Evolutionary conservation across 1,140 invertebrate species (phyloP).

Genomic region (Cepaea nemoralis): DNA sequence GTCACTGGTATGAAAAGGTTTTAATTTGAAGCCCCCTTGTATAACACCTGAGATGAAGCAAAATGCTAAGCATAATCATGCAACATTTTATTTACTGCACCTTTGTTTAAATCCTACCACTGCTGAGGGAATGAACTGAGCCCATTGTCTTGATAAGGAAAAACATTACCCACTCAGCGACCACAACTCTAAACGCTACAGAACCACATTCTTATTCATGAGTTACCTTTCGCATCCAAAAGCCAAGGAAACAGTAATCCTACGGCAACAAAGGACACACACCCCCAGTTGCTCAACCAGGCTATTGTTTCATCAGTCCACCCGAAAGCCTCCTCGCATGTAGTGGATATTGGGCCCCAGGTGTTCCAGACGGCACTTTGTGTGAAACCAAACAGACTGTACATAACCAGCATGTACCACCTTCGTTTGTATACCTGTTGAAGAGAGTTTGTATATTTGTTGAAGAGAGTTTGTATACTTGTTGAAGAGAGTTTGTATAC

Average conservation of each 20-base stretch:
- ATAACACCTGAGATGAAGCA: not conserved
- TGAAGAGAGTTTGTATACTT: not conserved
- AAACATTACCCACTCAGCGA: too few relatives aligned
- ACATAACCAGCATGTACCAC: slow-evolving; percentile 51
- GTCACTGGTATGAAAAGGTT: too few relatives aligned
- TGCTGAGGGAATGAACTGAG: not conserved
- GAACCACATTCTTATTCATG: not conserved
- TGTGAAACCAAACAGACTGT: slow-evolving; percentile 37
- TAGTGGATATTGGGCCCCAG: slow-evolving; percentile 74
- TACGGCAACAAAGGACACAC: slow-evolving; percentile 72
- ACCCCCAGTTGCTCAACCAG: slow-evolving; percentile 74
- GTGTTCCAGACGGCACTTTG: slow-evolving; percentile 73
- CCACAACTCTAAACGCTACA: too few relatives aligned
- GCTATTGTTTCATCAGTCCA: slow-evolving; percentile 73
- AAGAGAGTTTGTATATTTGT: not conserved
- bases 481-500: too few relatives aligned
- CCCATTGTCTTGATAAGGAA: too few relatives aligned
- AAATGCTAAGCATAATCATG: not conserved
- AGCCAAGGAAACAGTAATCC: slow-evolving; percentile 73
- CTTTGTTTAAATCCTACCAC: not conserved
- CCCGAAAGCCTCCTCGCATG: slow-evolving; percentile 71
- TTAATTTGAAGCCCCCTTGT: too few relatives aligned
- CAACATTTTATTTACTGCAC: too few relatives aligned
- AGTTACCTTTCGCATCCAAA: slow-evolving; percentile 56
- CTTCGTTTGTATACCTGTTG: slow-evolving; percentile 48